Base-by-base conservation (phyloP, 2,797 vertebrate species). In the Clangula hyemalis region DNA sequence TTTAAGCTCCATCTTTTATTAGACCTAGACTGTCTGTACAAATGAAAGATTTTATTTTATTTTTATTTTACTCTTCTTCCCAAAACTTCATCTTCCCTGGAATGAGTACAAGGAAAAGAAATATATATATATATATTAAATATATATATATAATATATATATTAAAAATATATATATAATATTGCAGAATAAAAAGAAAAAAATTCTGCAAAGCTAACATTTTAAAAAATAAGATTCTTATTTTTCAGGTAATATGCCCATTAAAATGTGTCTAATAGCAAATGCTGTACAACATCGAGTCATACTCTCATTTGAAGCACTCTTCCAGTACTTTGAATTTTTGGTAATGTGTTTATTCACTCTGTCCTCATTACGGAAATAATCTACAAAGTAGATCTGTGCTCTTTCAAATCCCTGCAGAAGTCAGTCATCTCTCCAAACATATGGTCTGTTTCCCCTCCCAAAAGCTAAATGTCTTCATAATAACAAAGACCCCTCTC, bases 391-490 rank as follows among this genome's bases (percentile, higher is more conserved):
- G 96, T 95, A 93, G 86, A 78, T 94, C 87, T 81, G 79, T 91
- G 88, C 56, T 88, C 82, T 91, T 92, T 91, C 68, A 88, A 88
- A 94, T 95, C 96, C 95, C 94, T 66, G 39, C 85, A 95, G 94
- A 93, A 95, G 88, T 72, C 86, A 87, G 69, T 87, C 82, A 61
- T 95, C 56, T 97, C 93, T 95, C 93, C 54, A 85, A 96, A 65
- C 96, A 97, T 96, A 97, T 96, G 97, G 91, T 94, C 86, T 94
- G 53, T 73, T 96, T 93, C 85, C 90, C 68, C 90, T 91, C 90
- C 93, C 92, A 78, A 94, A 94, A 85, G 91, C 89, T 62, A 95
- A 94, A 95, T 78, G 62, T 89, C 77, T 95, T 92, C 91, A 91
- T 95, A 94, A 91, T 43, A 95, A 65, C 49, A 86, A 87, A 96